Evolutionary conservation across 2,888 invertebrate genomes (phyloP).

Genomic region (Celastrina argiolus): DNA sequence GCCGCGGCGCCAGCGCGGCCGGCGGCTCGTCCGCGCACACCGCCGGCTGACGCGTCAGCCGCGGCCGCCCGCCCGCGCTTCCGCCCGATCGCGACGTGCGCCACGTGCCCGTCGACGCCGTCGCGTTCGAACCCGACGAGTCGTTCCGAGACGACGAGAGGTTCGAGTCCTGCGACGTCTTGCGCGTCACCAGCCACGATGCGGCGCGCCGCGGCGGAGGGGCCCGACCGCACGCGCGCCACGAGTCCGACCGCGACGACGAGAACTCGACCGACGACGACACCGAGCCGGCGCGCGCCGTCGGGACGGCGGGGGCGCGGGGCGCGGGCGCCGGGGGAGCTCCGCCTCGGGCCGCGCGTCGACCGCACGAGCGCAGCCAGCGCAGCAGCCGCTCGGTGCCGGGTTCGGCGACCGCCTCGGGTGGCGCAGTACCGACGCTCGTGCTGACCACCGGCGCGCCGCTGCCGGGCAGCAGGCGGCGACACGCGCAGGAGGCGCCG

Average conservation of each 20-base stretch:
- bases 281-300: constrained; percentile 60
- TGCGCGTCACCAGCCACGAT: constrained; percentile 93
- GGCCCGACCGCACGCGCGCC: constrained; percentile 89
- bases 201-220: constrained; percentile 89
- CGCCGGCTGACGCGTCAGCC: constrained; percentile 84
- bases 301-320: constrained; percentile 51
- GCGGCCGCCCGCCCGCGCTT: constrained; percentile 82
- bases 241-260: constrained; percentile 78
- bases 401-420: constrained; percentile 60
- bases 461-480: constrained; percentile 84
- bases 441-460: constrained; percentile 82
- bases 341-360: constrained; percentile 45
- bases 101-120: constrained; percentile 94
- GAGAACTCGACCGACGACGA: constrained; percentile 94
- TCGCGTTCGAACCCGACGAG: constrained; percentile 92
- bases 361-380: constrained; percentile 68
- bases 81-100: constrained; percentile 91
- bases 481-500: constrained; percentile 76
- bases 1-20: constrained; percentile 52
- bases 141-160: constrained; percentile 93
- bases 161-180: constrained; percentile 95
- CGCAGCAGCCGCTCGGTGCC: constrained; percentile 45
- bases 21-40: constrained; percentile 87
- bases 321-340: constrained; percentile 45
- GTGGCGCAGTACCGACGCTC: constrained; percentile 70